Base-by-base conservation (phyloP, 2,888 invertebrate species). In the Eretmocerus hayati region DNA sequence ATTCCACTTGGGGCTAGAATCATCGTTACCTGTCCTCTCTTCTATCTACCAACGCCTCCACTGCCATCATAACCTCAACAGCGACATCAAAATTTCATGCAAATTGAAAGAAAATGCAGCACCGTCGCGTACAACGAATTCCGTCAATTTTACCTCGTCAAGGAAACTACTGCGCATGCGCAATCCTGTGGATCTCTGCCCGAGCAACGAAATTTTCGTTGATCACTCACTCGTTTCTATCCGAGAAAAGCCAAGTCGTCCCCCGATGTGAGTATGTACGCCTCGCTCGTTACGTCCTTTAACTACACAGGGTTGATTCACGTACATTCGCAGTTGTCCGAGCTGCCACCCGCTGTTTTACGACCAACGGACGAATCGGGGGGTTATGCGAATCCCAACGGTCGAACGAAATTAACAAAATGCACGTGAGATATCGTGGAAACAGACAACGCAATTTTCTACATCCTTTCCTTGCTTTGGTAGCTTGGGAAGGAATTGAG, bases 21-120 rank as follows among this genome's bases (percentile, higher is more conserved):
- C n/a, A n/a, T 18, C 21, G 21, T 4, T 37, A 11, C 18, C 19
- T 30, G 16, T 8, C 21, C 19, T 21, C 8, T 26, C 31, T 23
- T 22, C 36, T 23, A 33, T 35, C 26, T 35, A 21, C 21, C 9
- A 13, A 35, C 35, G 16, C 13, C n/a, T n/a, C 16, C 16, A 35
- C 16, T 35, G 19, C 18, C 35, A n/a, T 35, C 18, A 11, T 31
- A n/a, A n/a, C n/a, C n/a, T 8, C 35, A 20, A 30, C n/a, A n/a
- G n/a, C n/a, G n/a, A 33, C 46, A 44, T 44, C 40, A 46, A 44
- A 53, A 53, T 46, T 46, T 49, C 38, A 53, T 53, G 50, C 48
- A 53, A 53, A 53, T 53, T 53, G 50, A 53, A 50, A 45, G 48
- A 53, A 50, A 53, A 53, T 49, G 50, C 46, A 45, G 13, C 18